A percentile compares a stretch with the other conserved stretches of the same genome.
Evolutionary conservation across 1,140 invertebrate species (phyloP).

Genomic region (Stegodyphus mimosarum): DNA sequence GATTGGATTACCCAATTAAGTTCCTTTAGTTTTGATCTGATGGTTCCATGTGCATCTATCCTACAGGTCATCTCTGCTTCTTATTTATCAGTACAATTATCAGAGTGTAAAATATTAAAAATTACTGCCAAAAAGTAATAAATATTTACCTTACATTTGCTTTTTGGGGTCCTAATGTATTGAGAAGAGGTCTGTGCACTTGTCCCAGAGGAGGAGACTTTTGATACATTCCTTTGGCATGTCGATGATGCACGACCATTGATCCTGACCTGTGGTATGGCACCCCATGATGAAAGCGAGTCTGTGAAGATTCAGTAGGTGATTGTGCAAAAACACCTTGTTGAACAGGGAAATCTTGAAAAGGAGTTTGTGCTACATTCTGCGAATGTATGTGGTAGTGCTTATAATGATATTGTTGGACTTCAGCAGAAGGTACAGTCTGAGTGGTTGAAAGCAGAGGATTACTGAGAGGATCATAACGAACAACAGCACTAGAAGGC

Average conservation of each 20-base stretch:
- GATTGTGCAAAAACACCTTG: constrained; percentile 47
- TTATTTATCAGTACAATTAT: too few species aligned
- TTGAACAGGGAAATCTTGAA: constrained; percentile 49
- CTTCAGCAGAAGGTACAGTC: constrained; percentile 35
- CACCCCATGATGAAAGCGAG: constrained; percentile 31
- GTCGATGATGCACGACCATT: constrained; percentile 37
- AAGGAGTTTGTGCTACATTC: constrained; percentile 26
- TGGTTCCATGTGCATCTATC: too few species aligned
- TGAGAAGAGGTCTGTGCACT: constrained; percentile 45
- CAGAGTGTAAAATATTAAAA: too few species aligned
- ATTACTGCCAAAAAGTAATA: too few species aligned
- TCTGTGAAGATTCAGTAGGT: constrained; percentile 52
- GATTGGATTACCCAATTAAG: too few species aligned
- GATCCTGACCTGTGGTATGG: constrained; percentile 48
- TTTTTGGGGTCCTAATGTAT: constrained; percentile 37
- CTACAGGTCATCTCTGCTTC: too few species aligned
- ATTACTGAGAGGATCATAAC: constrained; percentile 53
- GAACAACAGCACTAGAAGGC: constrained; percentile 35
- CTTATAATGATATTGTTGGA: constrained; percentile 55
- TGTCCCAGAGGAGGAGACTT: constrained; percentile 50
- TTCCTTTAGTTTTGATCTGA: too few species aligned
- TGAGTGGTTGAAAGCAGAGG: constrained; percentile 41
- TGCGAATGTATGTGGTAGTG: constrained; percentile 50
- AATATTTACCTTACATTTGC: constrained; percentile 23
- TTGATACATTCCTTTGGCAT: constrained; percentile 44